Conservation (phyloP, 2,113 vertebrate species). For the Pollachius pollachius region DNA sequence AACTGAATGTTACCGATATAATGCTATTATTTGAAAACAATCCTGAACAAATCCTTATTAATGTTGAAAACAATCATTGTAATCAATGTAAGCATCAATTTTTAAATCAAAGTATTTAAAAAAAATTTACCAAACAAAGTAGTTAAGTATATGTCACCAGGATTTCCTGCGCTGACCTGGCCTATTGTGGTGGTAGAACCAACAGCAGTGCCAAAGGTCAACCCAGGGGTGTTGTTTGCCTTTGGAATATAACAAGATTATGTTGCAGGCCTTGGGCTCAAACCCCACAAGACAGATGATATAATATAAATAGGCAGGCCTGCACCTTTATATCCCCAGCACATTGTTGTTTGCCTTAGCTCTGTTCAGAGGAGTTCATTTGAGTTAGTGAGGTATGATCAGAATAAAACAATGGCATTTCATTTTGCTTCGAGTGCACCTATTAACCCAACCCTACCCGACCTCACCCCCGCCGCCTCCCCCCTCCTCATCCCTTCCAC, state of each 20-base stretch:
- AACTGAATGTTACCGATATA: too few relatives aligned
- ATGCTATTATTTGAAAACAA: background rate
- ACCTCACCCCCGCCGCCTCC: background rate
- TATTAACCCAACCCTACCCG: too few relatives aligned
- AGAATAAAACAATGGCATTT: slow-evolving; percentile 68
- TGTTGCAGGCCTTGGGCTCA: slow-evolving; percentile 29
- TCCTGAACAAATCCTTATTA: background rate
- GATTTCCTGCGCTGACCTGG: background rate
- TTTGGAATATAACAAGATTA: slow-evolving; percentile 20
- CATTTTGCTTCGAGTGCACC: slow-evolving; percentile 39
- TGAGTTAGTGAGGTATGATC: slow-evolving; percentile 56
- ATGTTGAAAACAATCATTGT: background rate
- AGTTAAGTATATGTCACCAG: background rate
- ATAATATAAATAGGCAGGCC: slow-evolving; percentile 1
- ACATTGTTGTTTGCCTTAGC: slow-evolving; percentile 32
- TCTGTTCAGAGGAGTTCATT: slow-evolving; percentile 42
- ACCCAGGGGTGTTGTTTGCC: slow-evolving; percentile 4
- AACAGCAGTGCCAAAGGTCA: slow-evolving; percentile 2
- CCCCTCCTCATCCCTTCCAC: slow-evolving; percentile 19
- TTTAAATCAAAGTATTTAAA: too few relatives aligned
- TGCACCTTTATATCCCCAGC: slow-evolving; percentile 28
- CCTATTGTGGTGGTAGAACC: slow-evolving; percentile 1
- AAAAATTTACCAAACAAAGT: background rate
- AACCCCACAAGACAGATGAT: slow-evolving; percentile 25
- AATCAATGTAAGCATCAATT: background rate